phyloP scores from a whole-genome alignment of 2,113 vertebrate genomes.

The Zosterops japonicus region DNA sequence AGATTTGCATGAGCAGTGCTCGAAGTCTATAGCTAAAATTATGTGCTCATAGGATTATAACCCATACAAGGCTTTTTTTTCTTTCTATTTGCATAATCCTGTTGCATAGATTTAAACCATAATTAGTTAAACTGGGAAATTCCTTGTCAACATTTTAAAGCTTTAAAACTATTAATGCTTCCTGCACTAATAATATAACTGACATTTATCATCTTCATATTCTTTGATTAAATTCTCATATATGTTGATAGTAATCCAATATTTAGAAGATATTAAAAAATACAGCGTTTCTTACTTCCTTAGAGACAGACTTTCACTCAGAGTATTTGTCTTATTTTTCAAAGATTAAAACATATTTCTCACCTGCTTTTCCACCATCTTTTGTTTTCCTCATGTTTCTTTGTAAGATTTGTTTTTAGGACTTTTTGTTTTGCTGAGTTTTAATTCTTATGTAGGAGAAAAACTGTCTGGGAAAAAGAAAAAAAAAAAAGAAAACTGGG shows the following conservation, averaged over 20 bases:
- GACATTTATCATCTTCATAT: not conserved
- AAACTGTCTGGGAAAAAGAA: not conserved
- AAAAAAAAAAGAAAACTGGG: not conserved
- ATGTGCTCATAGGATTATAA: not conserved
- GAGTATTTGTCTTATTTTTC: not conserved
- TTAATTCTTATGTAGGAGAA: not conserved
- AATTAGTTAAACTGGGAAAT: not conserved
- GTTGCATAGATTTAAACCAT: not conserved
- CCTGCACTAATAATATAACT: not conserved
- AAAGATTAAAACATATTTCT: not conserved
- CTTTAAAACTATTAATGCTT: not conserved
- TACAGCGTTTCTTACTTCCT: not conserved
- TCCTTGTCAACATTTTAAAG: not conserved
- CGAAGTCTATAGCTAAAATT: not conserved
- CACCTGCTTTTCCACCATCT: not conserved
- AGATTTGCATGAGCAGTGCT: not conserved
- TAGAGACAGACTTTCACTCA: not conserved
- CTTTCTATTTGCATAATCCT: not conserved
- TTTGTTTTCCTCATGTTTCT: not conserved
- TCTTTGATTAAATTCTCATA: not conserved
- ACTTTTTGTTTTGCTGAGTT: not conserved
- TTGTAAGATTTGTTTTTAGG: not conserved
- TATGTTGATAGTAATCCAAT: not conserved
- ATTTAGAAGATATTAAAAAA: not conserved
- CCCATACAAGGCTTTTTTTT: not conserved